These are phyloP conservation scores for Amphibalanus amphitrite DNA, from an alignment of 1,140 invertebrate species.

Conservation along the genomic window DNA sequence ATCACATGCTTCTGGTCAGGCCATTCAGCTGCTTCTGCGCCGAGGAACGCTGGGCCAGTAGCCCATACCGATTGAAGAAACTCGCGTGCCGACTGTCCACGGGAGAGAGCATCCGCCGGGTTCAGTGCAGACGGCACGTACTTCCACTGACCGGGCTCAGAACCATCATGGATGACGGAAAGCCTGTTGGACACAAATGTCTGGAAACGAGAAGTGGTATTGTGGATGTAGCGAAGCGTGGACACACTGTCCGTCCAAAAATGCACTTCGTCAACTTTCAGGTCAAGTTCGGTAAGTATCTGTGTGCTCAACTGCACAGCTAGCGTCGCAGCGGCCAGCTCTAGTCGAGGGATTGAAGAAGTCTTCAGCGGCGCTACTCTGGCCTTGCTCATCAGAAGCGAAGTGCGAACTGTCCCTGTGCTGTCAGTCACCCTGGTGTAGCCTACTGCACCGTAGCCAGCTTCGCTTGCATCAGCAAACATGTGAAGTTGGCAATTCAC, in stretches of 20 bases:
- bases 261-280: not conserved
- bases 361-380: too few species aligned
- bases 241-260: conserved; percentile 10
- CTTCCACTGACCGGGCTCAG: conserved; percentile 10
- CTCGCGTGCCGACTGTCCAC: conserved; percentile 2
- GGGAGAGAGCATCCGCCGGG: conserved; percentile 11
- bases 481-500: too few species aligned
- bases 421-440: too few species aligned
- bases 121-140: conserved; percentile 10
- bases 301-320: not conserved
- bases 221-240: conserved; percentile 7
- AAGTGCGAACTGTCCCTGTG: too few species aligned
- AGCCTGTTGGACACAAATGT: conserved; percentile 12
- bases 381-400: too few species aligned
- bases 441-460: too few species aligned
- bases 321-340: conserved; percentile 6
- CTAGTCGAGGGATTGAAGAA: conserved; percentile 3
- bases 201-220: conserved; percentile 7
- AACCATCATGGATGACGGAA: conserved; percentile 6
- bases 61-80: conserved; percentile 2
- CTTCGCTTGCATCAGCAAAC: too few species aligned
- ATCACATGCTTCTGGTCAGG: not conserved
- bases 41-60: not conserved
- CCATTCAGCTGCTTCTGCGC: not conserved
- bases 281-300: not conserved